A percentile compares a stretch with the other conserved stretches of the same genome.
These are phyloP conservation scores for Notarius lentiginosus DNA, from an alignment of 2,113 vertebrate genomes.

Conservation along the genomic window DNA sequence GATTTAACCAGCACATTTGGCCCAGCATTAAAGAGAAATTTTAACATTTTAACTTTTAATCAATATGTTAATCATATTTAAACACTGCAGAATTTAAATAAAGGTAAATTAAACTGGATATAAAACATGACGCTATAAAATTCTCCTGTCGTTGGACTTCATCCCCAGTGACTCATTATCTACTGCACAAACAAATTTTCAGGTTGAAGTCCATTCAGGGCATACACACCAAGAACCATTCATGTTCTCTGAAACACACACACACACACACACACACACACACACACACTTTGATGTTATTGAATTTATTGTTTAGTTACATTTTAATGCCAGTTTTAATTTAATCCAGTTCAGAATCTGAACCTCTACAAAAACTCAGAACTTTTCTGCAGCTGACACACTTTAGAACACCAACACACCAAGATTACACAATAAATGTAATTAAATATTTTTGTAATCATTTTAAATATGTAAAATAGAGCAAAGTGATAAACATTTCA, in stretches of 20 bases:
- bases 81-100: neutral
- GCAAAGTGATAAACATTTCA: neutral
- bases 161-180: constrained; percentile 68
- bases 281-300: neutral
- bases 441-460: neutral
- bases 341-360: neutral
- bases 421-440: neutral
- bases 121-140: neutral
- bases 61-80: neutral
- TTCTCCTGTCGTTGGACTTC: neutral
- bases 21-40: neutral
- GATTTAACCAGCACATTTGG: neutral
- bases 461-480: neutral
- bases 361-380: neutral
- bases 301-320: neutral
- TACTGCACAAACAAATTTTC: constrained; percentile 71
- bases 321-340: neutral
- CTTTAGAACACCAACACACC: neutral
- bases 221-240: neutral
- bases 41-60: neutral
- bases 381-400: neutral
- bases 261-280: no score
- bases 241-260: neutral
- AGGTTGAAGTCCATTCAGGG: constrained; percentile 35
- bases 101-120: neutral